Evolutionary conservation across 2,797 vertebrate genomes (phyloP).

Genomic region (Premnoplex brunnescens): DNA sequence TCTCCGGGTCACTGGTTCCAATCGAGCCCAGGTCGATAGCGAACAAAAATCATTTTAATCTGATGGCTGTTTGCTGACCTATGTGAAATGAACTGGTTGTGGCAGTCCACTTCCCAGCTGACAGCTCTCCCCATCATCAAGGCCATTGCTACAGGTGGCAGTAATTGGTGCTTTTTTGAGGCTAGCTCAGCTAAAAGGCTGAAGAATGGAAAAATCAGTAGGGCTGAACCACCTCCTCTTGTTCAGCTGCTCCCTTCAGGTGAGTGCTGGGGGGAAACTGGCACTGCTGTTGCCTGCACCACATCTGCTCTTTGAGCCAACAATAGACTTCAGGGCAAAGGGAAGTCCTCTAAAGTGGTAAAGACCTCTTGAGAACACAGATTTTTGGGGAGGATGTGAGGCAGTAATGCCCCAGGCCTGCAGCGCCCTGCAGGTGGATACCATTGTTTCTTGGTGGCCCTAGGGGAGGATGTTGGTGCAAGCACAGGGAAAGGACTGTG

Average conservation of each 20-base stretch:
- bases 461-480: not conserved
- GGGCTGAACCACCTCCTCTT: slow-evolving; percentile 32
- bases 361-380: slow-evolving; percentile 1
- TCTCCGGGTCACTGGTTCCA: slow-evolving; percentile 70
- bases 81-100: slow-evolving; percentile 71
- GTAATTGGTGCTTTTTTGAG: slow-evolving; percentile 63
- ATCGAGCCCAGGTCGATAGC: slow-evolving; percentile 63
- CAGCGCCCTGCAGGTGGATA: not conserved
- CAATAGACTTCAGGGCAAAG: slow-evolving; percentile 14
- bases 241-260: slow-evolving; percentile 50
- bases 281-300: not conserved
- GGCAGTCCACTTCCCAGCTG: slow-evolving; percentile 67
- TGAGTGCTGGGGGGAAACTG: slow-evolving; percentile 14
- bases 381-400: not conserved
- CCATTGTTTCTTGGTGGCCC: not conserved
- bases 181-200: slow-evolving; percentile 22
- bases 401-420: not conserved
- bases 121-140: slow-evolving; percentile 65
- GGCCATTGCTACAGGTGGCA: slow-evolving; percentile 60
- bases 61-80: slow-evolving; percentile 73
- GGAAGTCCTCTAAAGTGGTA: slow-evolving; percentile 22
- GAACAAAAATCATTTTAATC: slow-evolving; percentile 76
- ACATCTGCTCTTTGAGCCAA: slow-evolving; percentile 46
- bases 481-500: not conserved
- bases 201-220: slow-evolving; percentile 42